Percentiles rank a stretch among this genome's conserved stretches.
phyloP scores from a whole-genome alignment of 1,140 invertebrate genomes.

The Anastrepha ludens region DNA sequence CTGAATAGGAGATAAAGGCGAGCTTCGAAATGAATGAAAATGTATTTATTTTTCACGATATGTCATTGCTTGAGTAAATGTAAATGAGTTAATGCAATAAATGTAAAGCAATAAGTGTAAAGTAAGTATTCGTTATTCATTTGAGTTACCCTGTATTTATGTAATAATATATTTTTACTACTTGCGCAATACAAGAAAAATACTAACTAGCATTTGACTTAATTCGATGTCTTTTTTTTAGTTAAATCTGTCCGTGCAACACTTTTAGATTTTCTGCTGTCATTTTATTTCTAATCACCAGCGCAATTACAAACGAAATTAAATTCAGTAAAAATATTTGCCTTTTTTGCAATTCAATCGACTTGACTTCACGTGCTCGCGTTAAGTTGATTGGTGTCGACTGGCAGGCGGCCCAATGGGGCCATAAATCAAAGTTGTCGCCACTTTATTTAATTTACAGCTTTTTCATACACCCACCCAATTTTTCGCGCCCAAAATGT shows the following conservation, averaged over 20 bases:
- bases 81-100: too few species aligned
- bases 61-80: too few species aligned
- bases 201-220: background rate
- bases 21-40: too few species aligned
- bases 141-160: too few species aligned
- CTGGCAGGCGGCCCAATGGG: slow-evolving; percentile 18
- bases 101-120: too few species aligned
- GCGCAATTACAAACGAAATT: slow-evolving; percentile 39
- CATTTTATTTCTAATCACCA: slow-evolving; percentile 31
- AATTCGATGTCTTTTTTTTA: background rate
- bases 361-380: background rate
- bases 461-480: slow-evolving; percentile 30
- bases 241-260: background rate
- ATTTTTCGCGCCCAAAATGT: slow-evolving; percentile 14
- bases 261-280: slow-evolving; percentile 22
- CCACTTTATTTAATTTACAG: slow-evolving; percentile 51
- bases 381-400: slow-evolving; percentile 20
- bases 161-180: too few species aligned
- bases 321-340: slow-evolving; percentile 3
- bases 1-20: too few species aligned
- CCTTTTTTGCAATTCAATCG: background rate
- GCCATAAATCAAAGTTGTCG: slow-evolving; percentile 48
- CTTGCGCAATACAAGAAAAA: too few species aligned
- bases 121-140: too few species aligned
- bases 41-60: too few species aligned